phyloP scores from a whole-genome alignment of 2,888 invertebrate species.

The Xestobium rufovillosum region DNA sequence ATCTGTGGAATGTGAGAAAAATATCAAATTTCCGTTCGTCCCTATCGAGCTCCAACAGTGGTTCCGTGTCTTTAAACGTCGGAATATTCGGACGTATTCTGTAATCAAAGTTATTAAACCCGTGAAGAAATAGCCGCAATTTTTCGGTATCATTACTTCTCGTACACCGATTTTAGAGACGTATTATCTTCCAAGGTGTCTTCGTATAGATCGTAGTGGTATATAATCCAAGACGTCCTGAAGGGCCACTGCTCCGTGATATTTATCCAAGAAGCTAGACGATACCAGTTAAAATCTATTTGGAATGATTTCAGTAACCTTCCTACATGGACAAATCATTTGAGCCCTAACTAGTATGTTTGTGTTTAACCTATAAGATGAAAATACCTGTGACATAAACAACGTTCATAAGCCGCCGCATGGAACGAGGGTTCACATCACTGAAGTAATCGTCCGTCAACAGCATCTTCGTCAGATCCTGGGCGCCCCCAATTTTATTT shows the following conservation, averaged over 20 bases:
- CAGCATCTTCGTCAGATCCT: constrained; percentile 67
- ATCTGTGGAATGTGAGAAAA: constrained; percentile 81
- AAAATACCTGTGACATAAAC: constrained; percentile 82
- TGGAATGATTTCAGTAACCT: constrained; percentile 95
- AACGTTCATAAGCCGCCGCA: constrained; percentile 94
- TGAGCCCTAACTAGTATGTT: constrained; percentile 1
- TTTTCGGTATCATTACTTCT: constrained; percentile 64
- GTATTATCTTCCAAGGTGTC: constrained; percentile 78
- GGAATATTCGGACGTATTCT: constrained; percentile 79
- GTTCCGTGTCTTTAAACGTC: constrained; percentile 77
- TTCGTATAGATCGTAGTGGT: constrained; percentile 86
- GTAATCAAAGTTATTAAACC: constrained; percentile 19
- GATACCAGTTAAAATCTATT: constrained; percentile 98
- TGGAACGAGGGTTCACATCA: constrained; percentile 95
- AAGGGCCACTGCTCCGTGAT: constrained; percentile 99
- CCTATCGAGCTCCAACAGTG: constrained; percentile 83
- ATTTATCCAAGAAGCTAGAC: constrained; percentile 93
- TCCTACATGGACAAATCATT: constrained; percentile 50
- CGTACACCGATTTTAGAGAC: constrained; percentile 84
- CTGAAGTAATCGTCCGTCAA: constrained; percentile 98
- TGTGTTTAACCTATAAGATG: neutral
- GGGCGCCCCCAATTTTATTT: constrained; percentile 68
- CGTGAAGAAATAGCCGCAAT: no score
- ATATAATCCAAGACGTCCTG: constrained; percentile 94
- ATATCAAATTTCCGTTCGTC: constrained; percentile 94